Evolutionary conservation across 2,888 invertebrate genomes (phyloP), one percentile per base, ranked within the genome.

Genomic region (Coelinius sp.): DNA sequence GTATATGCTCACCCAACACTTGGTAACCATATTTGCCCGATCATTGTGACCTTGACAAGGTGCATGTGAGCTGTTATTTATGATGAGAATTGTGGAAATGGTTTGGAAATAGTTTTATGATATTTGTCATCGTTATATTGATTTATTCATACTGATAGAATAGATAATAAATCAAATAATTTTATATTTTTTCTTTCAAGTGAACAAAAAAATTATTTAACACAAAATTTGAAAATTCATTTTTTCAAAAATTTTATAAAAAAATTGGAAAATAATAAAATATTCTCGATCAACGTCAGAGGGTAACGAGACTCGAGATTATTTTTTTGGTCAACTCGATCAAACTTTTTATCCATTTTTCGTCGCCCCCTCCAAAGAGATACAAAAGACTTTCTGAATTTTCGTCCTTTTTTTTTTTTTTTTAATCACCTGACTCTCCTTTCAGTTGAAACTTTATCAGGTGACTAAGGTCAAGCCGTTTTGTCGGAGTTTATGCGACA

Each of bases 381-480:
- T 35, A 25, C 35, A 35, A 59, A 59, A 20, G 14, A 10, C 35
- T n/a, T n/a, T n/a, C n/a, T n/a, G n/a, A 59, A 59, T 14, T 59
- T 59, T 59, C 20, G 27, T 31, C 59, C 14, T 17, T 31, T 2
- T 1, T 12, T 53, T 25, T 12, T 25, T 8, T 2, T 25, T 31
- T 31, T 59, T 31, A 2, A 12, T 56, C 56, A n/a, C 4, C 14
- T 4, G 27, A 5, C 27, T 2, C 56, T 2, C 56, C 25, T 25
- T 59, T 31, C 31, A 59, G 35, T 53, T 25, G 17, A 35, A 59
- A 59, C n/a, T 59, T 59, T 59, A 27, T 35, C 8, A 2, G 20
- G 59, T 59, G 35, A 20, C 59, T n/a, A 59, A 59, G 59, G 59
- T 59, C 59, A 59, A 59, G 59, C 59, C 17, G 17, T 53, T 53